Evolutionary conservation across 2,797 vertebrate species (phyloP), one percentile per base, ranked within the genome.

Genomic region (Periparus ater): DNA sequence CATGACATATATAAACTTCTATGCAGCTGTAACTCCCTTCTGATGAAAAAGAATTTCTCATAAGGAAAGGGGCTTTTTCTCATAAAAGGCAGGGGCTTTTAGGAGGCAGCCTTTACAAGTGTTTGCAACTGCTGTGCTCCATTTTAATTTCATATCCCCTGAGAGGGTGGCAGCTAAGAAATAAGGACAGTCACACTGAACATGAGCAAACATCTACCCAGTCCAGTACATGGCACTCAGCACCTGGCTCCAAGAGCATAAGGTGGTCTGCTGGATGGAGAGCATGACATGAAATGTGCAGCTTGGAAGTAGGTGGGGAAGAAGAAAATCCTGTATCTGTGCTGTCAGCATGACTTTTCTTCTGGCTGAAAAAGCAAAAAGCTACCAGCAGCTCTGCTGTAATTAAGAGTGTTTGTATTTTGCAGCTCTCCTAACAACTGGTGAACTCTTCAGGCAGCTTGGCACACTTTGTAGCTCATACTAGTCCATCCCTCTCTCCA

Each of bases 371-470:
- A 71, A 70, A 29, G 42, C 18, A 63, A 76, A 89, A 83, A 75
- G 57, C 58, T 76, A 83, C 58, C 44, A 70, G 68, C 54, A 94
- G 65, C 68, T 93, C 57, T 74, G 42, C 53, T 85, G 21, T 30
- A 57, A 85, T 61, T 70, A 63, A 60, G 29, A 32, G 18, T 30
- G 45, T 36, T 61, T 85, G 74, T 53, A 51, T 66, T 85, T 38
- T 54, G 42, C 79, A 74, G 62, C 61, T 83, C 72, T 92, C 54
- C 50, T 89, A 67, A 88, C 44, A 65, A 91, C 63, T 66, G 81
- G 40, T 87, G 67, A 67, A 76, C 47, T 84, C 92, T 76, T 91
- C 30, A 75, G 60, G 80, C 26, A 18, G 44, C 62, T 66, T 68
- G 73, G 80, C 86, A 84, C 0, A 0, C 40, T 83, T 58, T 4